Percentiles rank a stretch among this genome's conserved stretches.
Evolutionary conservation across 2,797 vertebrate genomes (phyloP).

Genomic region (Hippocampus kuda): DNA sequence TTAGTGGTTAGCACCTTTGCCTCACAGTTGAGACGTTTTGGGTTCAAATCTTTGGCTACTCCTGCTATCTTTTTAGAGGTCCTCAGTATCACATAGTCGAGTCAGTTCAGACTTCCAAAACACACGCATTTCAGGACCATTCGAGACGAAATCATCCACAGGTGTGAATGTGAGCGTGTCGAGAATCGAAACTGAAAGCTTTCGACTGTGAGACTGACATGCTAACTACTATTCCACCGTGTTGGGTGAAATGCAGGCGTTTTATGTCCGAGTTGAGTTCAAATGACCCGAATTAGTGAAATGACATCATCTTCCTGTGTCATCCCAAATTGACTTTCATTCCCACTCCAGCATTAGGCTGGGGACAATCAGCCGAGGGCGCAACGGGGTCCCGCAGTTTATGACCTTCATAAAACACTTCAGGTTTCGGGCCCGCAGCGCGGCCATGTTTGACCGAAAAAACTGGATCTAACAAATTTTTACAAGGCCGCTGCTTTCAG

Average conservation of each 20-base stretch:
- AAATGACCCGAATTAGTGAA: neutral
- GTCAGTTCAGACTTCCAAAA: too few relatives aligned
- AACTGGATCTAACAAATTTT: constrained; percentile 20
- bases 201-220: neutral
- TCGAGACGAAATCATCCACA: too few relatives aligned
- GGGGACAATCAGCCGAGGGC: constrained; percentile 49
- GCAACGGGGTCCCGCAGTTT: constrained; percentile 49
- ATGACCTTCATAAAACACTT: constrained; percentile 58
- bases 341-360: constrained; percentile 35
- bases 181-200: neutral
- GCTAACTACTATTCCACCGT: neutral
- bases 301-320: constrained; percentile 9
- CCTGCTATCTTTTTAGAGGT: too few relatives aligned
- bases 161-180: too few relatives aligned
- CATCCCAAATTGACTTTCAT: constrained; percentile 49
- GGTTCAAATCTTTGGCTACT: too few relatives aligned
- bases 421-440: constrained; percentile 22
- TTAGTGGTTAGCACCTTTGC: too few relatives aligned
- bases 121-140: too few relatives aligned
- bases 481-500: constrained; percentile 9
- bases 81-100: too few relatives aligned
- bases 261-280: too few relatives aligned
- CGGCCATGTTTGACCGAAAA: constrained; percentile 34
- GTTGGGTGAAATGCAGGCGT: neutral
- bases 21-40: too few relatives aligned